Base-by-base conservation (phyloP, 1,140 invertebrate genomes). In the Drosophila suzukii region DNA sequence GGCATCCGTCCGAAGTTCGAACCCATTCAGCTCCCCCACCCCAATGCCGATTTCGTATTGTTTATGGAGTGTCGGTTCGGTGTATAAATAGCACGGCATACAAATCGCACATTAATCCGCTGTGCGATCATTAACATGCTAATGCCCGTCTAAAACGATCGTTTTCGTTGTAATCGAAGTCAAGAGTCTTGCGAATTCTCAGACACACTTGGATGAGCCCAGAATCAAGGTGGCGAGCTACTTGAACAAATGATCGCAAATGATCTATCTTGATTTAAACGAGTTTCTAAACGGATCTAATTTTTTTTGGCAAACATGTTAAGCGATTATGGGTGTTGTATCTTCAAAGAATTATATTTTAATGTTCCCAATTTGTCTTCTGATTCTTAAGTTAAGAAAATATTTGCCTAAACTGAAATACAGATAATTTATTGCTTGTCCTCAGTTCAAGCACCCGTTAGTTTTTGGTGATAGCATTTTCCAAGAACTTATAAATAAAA, bases 71-170 rank as follows among this genome's bases (percentile, higher is more conserved):
- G 62, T 38, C 49, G 50, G 61, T 27, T 27, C 49, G 50, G 56
- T n/a, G 34, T 58, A 46, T 63, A 65, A 70, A 70, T 65, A 51
- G 67, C 55, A 43, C 32, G 65, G 75, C 84, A 89, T 88, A 83
- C 84, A 56, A 88, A 88, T 89, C 49, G 76, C 43, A 49, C 71
- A 83, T 88, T 80, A 89, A 89, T 89, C 50, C 46, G 43, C 10
- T 71, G 84, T 55, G 67, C 75, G 44, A 72, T 74, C 84, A 81
- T 88, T 74, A 75, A 88, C 72, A 89, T 88, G 84, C 62, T 81
- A 88, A 88, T 89, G 78, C 65, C 44, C 49, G 27, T 89, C 70
- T 77, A 81, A 89, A 80, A 30, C 62, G 70, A 79, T 83, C 66
- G 57, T 65, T 83, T 88, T 67, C 39, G 20, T 15, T 65, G 65